Evolutionary conservation across 2,888 invertebrate species (phyloP).

Genomic region (Sphaerophoria rueppellii): DNA sequence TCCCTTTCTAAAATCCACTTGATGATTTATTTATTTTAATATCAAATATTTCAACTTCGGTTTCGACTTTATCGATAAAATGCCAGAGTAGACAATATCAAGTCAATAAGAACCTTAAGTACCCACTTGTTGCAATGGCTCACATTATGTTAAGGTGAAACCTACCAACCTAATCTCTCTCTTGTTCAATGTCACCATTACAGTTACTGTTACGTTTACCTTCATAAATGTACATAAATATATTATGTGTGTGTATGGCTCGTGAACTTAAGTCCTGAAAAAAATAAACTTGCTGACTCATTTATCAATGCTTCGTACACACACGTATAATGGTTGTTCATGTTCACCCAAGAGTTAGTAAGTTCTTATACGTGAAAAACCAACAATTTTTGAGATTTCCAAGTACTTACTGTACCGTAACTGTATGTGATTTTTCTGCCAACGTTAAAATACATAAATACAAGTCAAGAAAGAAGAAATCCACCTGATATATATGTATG

Average conservation of each 20-base stretch:
- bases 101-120: constrained; percentile 40
- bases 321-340: constrained; percentile 30
- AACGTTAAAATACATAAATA: not conserved
- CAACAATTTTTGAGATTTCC: constrained; percentile 19
- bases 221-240: not conserved
- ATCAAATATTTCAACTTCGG: not conserved
- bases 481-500: constrained; percentile 31
- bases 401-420: constrained; percentile 27
- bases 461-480: constrained; percentile 29
- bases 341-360: constrained; percentile 14
- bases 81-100: constrained; percentile 3
- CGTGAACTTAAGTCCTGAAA: constrained; percentile 36
- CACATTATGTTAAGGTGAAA: not conserved
- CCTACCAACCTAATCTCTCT: not conserved
- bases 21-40: not conserved
- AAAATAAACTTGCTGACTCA: constrained; percentile 44
- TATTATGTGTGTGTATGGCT: not conserved
- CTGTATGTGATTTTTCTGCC: constrained; percentile 30
- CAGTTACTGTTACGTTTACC: no score
- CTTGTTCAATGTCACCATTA: not conserved
- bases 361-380: constrained; percentile 24
- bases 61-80: constrained; percentile 22
- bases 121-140: constrained; percentile 40
- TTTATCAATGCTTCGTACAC: constrained; percentile 46
- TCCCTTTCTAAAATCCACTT: no score